Conservation (phyloP, 2,113 vertebrate species). For the Sigmodon hispidus region DNA sequence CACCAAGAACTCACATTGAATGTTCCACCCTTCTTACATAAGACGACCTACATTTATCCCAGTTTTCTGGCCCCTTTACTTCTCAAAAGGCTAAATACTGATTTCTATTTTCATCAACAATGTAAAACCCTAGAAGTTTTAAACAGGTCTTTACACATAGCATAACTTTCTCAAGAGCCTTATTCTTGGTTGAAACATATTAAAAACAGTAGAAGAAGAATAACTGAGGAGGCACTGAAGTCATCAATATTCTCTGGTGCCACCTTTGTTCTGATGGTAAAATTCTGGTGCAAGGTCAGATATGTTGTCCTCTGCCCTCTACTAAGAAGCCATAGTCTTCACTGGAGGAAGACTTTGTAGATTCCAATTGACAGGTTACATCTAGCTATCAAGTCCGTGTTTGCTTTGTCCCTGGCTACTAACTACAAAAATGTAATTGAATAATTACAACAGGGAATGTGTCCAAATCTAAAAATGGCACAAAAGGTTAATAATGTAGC, state of each 20-base stretch:
- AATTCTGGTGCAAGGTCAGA: neutral
- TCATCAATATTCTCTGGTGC: neutral
- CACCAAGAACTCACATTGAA: neutral
- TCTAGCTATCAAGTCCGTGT: neutral
- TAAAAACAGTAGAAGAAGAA: neutral
- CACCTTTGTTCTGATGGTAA: neutral
- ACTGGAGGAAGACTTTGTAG: neutral
- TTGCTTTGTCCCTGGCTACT: neutral
- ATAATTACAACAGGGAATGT: neutral
- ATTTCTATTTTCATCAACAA: neutral
- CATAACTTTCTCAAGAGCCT: neutral
- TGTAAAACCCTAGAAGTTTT: neutral
- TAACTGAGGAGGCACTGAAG: neutral
- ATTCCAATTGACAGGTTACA: neutral
- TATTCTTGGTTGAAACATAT: neutral
- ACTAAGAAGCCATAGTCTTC: fast-evolving
- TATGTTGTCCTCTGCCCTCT: fast-evolving
- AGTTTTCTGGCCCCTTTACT: neutral
- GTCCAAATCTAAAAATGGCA: neutral
- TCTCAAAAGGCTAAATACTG: neutral
- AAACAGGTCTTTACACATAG: neutral
- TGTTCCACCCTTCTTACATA: neutral
- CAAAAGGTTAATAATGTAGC: neutral
- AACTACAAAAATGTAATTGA: neutral
- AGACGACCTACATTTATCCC: neutral